These are phyloP conservation scores for Galeopsomyia nigrocyanea DNA, from an alignment of 2,888 invertebrate species.

Conservation along the genomic window DNA sequence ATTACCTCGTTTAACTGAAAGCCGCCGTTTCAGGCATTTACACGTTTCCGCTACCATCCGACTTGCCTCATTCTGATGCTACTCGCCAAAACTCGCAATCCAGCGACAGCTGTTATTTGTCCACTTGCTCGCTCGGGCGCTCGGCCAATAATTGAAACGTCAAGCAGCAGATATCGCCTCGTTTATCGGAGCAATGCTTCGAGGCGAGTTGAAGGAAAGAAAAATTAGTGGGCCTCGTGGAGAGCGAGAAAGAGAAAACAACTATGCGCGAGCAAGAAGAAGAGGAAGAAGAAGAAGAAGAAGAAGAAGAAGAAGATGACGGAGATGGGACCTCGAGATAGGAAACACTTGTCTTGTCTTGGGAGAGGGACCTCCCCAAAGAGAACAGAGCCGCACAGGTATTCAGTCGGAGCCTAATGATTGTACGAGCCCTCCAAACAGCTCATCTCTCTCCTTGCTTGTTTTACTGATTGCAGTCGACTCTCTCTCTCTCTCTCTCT, in stretches of 20 bases:
- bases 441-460: too few species aligned
- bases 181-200: too few species aligned
- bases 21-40: slow-evolving; percentile 62
- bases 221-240: neutral
- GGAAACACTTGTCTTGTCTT: slow-evolving; percentile 44
- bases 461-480: too few species aligned
- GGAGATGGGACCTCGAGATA: slow-evolving; percentile 30
- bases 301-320: neutral
- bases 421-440: too few species aligned
- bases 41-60: slow-evolving; percentile 58
- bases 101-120: slow-evolving; percentile 23
- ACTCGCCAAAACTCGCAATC: neutral
- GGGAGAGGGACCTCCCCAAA: slow-evolving; percentile 27
- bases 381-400: neutral
- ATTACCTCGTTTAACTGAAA: slow-evolving; percentile 64
- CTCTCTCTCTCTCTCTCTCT: too few species aligned
- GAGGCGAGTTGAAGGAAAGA: too few species aligned
- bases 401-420: neutral
- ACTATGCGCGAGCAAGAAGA: neutral
- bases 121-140: neutral
- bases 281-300: too few species aligned
- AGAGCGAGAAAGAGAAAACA: neutral
- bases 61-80: neutral
- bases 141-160: too few species aligned
- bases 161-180: too few species aligned